Evolutionary conservation across 2,797 vertebrate genomes (phyloP), one percentile per base, ranked within the genome.

Genomic region (Sebastes alutus): DNA sequence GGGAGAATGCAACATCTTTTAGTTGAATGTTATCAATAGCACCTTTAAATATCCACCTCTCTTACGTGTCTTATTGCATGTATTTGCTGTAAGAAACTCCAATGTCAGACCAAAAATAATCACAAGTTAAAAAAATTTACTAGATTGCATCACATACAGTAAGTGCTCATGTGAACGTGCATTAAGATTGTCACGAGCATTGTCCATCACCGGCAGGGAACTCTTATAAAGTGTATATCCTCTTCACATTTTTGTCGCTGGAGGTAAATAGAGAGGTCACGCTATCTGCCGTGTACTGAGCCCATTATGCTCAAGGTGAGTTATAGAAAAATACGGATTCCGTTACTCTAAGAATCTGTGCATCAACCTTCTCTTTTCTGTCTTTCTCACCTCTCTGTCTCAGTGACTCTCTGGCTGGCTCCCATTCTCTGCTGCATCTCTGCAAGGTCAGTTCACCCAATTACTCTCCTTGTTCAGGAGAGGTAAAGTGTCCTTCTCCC

Each of bases 391-490:
- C 63, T 38, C 61, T 67, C 32, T 14, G 0, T 14, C 63, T 60
- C 1, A 32, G 23, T 66, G 52, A 30, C 68, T 64, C 22, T 58
- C 42, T 54, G 23, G 65, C 60, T 65, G 33, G 23, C 54, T 56
- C 62, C 33, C 56, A 23, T 62, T 64, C 30, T 69, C 46, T 55
- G 52, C 25, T 49, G 16, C 25, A 68, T 59, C 77, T 35, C 60
- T 75, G 30, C 84, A 81, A 87, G 91, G 86, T 88, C 86, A 84
- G 42, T 42, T 72, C 60, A 81, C 11, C 71, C 83, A 86, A 85
- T 90, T 82, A 78, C 65, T 65, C 77, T 62, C 62, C 73, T 84
- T 77, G 55, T 84, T 66, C 69, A 55, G 54, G 14, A 68, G 72
- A 67, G 46, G 77, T 67, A 67, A 81, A 81, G 65, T 80, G 68